A percentile compares a stretch with the other conserved stretches of the same genome.
These are phyloP conservation scores for Volucella inanis DNA, from an alignment of 2,888 invertebrate species.

Conservation along the genomic window DNA sequence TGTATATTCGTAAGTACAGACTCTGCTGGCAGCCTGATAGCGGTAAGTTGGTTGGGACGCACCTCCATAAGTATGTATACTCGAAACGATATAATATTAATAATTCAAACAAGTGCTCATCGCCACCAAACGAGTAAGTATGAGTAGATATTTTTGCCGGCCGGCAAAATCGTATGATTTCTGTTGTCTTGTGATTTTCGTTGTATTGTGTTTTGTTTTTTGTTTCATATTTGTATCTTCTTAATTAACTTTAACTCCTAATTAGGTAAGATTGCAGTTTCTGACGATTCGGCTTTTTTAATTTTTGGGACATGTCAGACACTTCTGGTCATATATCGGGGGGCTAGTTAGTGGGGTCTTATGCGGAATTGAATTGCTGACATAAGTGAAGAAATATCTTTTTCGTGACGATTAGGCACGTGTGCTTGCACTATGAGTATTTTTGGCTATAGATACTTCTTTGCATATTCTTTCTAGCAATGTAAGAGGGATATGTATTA, in stretches of 20 bases:
- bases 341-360: background rate
- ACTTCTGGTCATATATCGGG: background rate
- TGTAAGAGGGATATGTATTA: background rate
- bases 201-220: too few species aligned
- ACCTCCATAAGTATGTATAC: conserved; percentile 1
- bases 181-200: background rate
- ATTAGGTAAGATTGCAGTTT: background rate
- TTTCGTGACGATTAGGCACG: background rate
- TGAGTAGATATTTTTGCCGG: background rate
- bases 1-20: background rate
- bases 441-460: background rate
- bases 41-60: conserved; percentile 34
- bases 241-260: conserved; percentile 3
- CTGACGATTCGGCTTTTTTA: background rate
- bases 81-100: background rate
- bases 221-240: background rate
- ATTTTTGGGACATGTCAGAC: conserved; percentile 22
- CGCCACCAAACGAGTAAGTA: background rate
- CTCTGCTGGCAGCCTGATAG: background rate
- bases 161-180: conserved; percentile 29
- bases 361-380: conserved; percentile 10
- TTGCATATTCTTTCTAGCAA: background rate
- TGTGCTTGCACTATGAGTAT: background rate
- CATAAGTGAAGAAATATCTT: background rate
- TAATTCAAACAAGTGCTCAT: conserved; percentile 21